A percentile compares a stretch with the other conserved stretches of the same genome.
These are phyloP conservation scores for Parotia lawesii DNA, from an alignment of 2,113 vertebrate genomes.

Conservation along the genomic window DNA sequence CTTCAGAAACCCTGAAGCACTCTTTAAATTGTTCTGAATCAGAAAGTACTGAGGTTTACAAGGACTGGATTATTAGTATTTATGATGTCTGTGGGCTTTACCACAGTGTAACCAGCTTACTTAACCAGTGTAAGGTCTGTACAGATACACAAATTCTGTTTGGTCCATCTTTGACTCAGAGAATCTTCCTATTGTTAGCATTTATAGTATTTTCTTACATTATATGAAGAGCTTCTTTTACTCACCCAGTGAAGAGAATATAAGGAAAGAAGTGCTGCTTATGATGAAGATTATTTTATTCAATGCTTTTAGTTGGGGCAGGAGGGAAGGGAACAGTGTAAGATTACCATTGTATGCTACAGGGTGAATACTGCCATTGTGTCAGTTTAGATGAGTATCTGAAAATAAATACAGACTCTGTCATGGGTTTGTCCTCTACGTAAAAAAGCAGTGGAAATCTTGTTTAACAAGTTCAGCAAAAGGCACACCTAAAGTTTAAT, in stretches of 20 bases:
- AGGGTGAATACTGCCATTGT: slow-evolving; percentile 25
- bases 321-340: not conserved
- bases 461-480: slow-evolving; percentile 67
- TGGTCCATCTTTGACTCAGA: not conserved
- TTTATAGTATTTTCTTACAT: not conserved
- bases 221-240: not conserved
- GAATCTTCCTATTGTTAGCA: not conserved
- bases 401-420: slow-evolving; percentile 63
- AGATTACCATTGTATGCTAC: slow-evolving; percentile 17
- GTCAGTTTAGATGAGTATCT: slow-evolving; percentile 69
- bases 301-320: not conserved
- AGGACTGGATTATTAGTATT: not conserved
- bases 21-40: not conserved
- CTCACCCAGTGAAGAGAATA: not conserved
- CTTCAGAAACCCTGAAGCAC: not conserved
- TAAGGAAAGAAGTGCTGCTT: not conserved
- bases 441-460: slow-evolving; percentile 62
- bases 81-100: not conserved
- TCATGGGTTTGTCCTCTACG: slow-evolving; percentile 64
- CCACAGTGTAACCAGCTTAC: not conserved
- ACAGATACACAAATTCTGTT: not conserved
- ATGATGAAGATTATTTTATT: not conserved
- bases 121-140: not conserved
- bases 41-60: not conserved
- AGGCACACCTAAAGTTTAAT: slow-evolving; percentile 64